Evolutionary conservation across 2,888 invertebrate genomes (phyloP), one percentile per base, ranked within the genome.

Genomic region (Apamea monoglypha): DNA sequence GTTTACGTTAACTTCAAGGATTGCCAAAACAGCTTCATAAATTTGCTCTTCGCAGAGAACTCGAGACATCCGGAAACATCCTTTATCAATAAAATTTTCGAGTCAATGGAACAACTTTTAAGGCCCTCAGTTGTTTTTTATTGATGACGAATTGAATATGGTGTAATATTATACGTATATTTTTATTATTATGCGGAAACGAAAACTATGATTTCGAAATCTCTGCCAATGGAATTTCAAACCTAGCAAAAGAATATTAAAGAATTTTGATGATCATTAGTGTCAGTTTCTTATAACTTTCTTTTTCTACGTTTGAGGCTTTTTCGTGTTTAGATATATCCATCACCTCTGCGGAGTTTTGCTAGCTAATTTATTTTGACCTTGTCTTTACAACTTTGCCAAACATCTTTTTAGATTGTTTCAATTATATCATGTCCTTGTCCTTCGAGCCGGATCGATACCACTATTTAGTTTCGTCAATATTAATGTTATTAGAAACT

Each of bases 51-150:
- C 63, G 53, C 44, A 25, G 16, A 53, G 53, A 18, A 63, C 32
- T 32, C 12, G 32, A 36, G 32, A 70, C 61, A 76, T 69, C 59
- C 76, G 72, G 83, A 73, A 81, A 74, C 76, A 18, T 81, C 36
- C 36, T 79, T 32, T 56, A 56, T 59, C 32, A 64, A 81, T 81
- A 85, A 73, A 40, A 75, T 50, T 40, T 68, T 74, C 32, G 40
- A 56, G 73, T 59, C 82, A 77, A 71, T 76, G 70, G 64, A 76
- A 77, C 64, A 25, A 67, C 61, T 76, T 74, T 78, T 75, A 61
- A 2, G 10, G 32, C 25, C 1, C 29, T 32, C 1, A 5, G n/a
- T n/a, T 18, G 64, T 66, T 40, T 72, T 74, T 40, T 44, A 44
- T 61, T 36, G 25, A 44, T 56, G 67, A 50, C 40, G 32, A 59